Base-by-base conservation (phyloP, 2,888 invertebrate species). In the Callyntrura sp. region DNA sequence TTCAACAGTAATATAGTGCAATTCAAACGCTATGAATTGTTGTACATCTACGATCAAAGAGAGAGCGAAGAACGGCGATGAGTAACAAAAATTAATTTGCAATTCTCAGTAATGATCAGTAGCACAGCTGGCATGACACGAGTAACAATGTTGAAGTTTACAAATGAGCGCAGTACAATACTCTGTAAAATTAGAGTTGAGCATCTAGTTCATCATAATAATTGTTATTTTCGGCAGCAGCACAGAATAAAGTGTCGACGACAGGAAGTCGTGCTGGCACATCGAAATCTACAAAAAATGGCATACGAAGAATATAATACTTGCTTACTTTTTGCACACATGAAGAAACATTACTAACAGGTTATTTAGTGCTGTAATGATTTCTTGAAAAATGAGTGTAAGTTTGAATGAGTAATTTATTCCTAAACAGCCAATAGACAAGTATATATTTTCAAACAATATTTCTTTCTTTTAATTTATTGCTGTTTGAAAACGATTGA, bases 231-330 rank as follows among this genome's bases (percentile, higher is more conserved):
- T 35, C 73, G 5, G 0, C 73, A 23, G 73, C 11, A 17, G 68
- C 68, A 20, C 14, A 8, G 9, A 23, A 25, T 9, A 43, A n/a
- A 0, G 5, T 57, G 35, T 0, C 55, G 9, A 12, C 17, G 79
- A 57, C 28, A 79, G 79, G 57, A 57, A 79, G 43, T 79, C 35
- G 28, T 9, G 48, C 57, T 79, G 57, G 79, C 79, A 79, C 55
- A 79, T 55, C 28, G 23, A 11, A 25, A 11, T 14, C 0, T 1
- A 79, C 25, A 35, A 23, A 25, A 55, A 45, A 55, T 25, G 14
- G 28, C n/a, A 68, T 51, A 68, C 17, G 17, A 60, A 17, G 43
- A 62, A 65, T 35, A n/a, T 45, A 25, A 78, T 14, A 35, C 65
- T 1, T 25, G 62, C 28, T 65, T 65, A 14, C 11, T 62, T 70